Evolutionary conservation across 2,888 invertebrate species (phyloP).

Genomic region (Stenolophus ochropezus): DNA sequence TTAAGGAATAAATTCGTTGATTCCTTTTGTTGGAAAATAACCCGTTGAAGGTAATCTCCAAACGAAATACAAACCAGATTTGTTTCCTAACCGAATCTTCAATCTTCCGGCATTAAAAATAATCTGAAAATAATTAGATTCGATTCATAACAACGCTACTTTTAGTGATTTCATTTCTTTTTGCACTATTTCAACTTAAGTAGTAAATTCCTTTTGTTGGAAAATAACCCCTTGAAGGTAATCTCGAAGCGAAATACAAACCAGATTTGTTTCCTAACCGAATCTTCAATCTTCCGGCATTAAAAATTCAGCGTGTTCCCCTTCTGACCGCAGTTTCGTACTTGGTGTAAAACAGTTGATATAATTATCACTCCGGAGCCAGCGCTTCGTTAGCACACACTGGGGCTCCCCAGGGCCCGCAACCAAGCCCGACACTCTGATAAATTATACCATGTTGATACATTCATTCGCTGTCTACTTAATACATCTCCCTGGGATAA

Average conservation of each 20-base stretch:
- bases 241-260: not conserved
- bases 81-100: too few relatives aligned
- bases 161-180: too few relatives aligned
- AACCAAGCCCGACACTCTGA: slow-evolving; percentile 56
- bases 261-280: not conserved
- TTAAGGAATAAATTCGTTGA: too few relatives aligned
- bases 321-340: not conserved
- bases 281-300: not conserved
- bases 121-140: too few relatives aligned
- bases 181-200: too few relatives aligned
- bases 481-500: slow-evolving; percentile 54
- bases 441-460: slow-evolving; percentile 59
- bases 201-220: too few relatives aligned
- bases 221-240: not conserved
- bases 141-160: too few relatives aligned
- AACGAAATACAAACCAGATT: too few relatives aligned
- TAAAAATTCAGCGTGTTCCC: not conserved
- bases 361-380: slow-evolving; percentile 52
- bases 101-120: too few relatives aligned
- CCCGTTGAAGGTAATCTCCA: too few relatives aligned
- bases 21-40: too few relatives aligned
- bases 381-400: slow-evolving; percentile 53
- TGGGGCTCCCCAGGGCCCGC: slow-evolving; percentile 34
- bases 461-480: slow-evolving; percentile 58
- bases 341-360: slow-evolving; percentile 55